Percentiles rank a stretch among this genome's conserved stretches.
Evolutionary conservation across 2,797 vertebrate species (phyloP).

Genomic region (Channa striata): DNA sequence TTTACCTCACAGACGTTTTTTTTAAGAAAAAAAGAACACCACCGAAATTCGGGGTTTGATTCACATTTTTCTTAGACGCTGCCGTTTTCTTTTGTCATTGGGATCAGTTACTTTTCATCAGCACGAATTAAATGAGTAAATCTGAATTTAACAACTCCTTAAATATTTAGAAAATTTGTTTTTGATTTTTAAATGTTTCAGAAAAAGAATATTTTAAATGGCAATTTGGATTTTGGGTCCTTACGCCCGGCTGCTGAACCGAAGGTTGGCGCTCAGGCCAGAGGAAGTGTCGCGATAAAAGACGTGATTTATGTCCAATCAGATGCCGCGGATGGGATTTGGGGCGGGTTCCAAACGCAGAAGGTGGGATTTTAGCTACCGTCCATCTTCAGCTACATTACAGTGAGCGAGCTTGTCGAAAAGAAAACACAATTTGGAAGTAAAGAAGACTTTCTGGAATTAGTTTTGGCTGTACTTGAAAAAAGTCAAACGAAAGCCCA

Average conservation of each 20-base stretch:
- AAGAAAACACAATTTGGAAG: constrained; percentile 86
- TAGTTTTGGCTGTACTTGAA: constrained; percentile 80
- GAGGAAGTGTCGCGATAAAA: constrained; percentile 66
- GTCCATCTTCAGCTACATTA: constrained; percentile 89
- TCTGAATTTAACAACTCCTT: background rate
- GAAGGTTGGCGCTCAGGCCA: constrained; percentile 46
- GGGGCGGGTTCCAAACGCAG: constrained; percentile 62
- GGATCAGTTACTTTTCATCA: background rate
- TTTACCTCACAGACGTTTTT: no score
- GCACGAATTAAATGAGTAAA: background rate
- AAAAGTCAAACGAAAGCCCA: constrained; percentile 84
- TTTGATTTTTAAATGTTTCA: background rate
- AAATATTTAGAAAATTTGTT: background rate
- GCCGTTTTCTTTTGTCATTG: background rate
- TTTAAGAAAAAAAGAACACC: background rate
- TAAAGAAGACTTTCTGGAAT: constrained; percentile 84
- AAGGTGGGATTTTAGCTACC: constrained; percentile 83
- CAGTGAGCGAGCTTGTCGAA: constrained; percentile 84
- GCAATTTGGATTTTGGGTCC: constrained; percentile 24
- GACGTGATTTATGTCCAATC: constrained; percentile 62
- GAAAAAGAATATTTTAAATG: background rate
- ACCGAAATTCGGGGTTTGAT: background rate
- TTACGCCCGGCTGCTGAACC: constrained; percentile 51
- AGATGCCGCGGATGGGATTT: constrained; percentile 46
- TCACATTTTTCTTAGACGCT: background rate